These are phyloP conservation scores for Gadopsis marmoratus DNA, from an alignment of 2,797 vertebrate species.

Conservation along the genomic window DNA sequence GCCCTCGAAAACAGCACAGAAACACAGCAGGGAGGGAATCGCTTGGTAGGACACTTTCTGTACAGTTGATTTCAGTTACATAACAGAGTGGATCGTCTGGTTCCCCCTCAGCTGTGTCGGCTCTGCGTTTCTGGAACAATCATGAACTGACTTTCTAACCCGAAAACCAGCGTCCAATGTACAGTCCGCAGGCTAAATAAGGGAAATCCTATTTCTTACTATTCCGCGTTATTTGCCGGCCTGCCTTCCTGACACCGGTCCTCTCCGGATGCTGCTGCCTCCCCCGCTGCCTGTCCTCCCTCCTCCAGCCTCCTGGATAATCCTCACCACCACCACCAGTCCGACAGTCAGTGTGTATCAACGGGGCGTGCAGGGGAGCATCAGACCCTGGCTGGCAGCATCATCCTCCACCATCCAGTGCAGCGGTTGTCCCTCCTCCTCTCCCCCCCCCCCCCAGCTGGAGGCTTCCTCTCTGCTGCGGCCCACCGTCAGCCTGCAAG, in stretches of 20 bases:
- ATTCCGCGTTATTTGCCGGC: constrained; percentile 37
- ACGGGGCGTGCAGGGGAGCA: constrained; percentile 45
- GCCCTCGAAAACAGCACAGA: constrained; percentile 46
- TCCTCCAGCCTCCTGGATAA: constrained; percentile 79
- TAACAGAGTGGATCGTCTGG: constrained; percentile 37
- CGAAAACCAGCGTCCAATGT: constrained; percentile 14
- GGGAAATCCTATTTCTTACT: constrained; percentile 20
- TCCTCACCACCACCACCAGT: constrained; percentile 64
- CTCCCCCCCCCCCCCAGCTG: constrained; percentile 30
- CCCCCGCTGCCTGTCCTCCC: constrained; percentile 67
- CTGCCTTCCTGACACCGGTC: constrained; percentile 43
- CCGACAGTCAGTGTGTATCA: constrained; percentile 63
- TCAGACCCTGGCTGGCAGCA: constrained; percentile 63
- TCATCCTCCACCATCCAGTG: constrained; percentile 65
- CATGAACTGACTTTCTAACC: constrained; percentile 34
- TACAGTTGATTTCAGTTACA: constrained; percentile 32
- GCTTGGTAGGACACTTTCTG: constrained; percentile 15
- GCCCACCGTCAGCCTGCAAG: constrained; percentile 45
- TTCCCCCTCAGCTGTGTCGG: constrained; percentile 40
- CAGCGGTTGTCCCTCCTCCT: constrained; percentile 27
- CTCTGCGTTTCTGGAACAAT: constrained; percentile 45
- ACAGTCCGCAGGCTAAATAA: background rate
- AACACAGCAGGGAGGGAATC: background rate
- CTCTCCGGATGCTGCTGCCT: constrained; percentile 64
- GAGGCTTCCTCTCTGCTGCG: constrained; percentile 43